Evolutionary conservation across 2,113 vertebrate species (phyloP).

Genomic region (Felis chaus): DNA sequence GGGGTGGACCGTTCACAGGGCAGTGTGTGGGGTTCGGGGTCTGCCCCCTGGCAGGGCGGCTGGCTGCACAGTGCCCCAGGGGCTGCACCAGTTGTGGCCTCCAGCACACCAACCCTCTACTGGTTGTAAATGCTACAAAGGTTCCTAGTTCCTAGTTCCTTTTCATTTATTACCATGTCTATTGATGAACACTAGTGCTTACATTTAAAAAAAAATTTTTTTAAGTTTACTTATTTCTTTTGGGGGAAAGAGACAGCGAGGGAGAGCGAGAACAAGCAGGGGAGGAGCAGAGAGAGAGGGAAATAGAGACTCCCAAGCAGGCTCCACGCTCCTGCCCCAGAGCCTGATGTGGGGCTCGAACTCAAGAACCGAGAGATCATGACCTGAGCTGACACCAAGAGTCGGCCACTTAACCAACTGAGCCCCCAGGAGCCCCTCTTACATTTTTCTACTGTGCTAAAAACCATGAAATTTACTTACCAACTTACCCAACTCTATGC

Average conservation of each 20-base stretch:
- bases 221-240: no score
- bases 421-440: neutral
- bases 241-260: no score
- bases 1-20: fast-evolving
- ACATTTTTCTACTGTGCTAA: neutral
- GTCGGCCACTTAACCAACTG: no score
- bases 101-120: neutral
- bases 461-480: neutral
- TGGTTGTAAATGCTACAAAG: neutral
- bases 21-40: fast-evolving
- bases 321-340: no score
- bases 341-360: no score
- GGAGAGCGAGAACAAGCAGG: no score
- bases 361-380: no score
- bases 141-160: neutral
- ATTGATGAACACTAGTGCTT: neutral
- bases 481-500: neutral
- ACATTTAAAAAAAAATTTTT: no score
- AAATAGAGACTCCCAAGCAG: no score
- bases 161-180: neutral
- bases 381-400: no score
- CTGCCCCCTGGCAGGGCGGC: neutral
- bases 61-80: neutral
- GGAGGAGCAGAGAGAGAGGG: no score
- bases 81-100: neutral